Base-by-base conservation (phyloP, 2,888 invertebrate species). In the Sipunculus nudus region DNA sequence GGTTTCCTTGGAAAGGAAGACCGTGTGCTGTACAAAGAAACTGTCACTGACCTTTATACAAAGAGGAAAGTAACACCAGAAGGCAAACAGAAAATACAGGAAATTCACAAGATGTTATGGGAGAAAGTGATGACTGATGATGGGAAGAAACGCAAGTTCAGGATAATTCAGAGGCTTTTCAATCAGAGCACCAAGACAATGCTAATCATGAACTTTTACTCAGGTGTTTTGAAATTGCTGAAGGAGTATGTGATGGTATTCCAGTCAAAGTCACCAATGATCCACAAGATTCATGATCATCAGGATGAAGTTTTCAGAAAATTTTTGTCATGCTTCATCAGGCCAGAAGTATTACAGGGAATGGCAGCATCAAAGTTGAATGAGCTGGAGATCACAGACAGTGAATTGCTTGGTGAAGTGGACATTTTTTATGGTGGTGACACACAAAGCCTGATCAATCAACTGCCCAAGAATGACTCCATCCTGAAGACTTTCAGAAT, bases 1-100 rank as follows among this genome's bases (percentile, higher is more conserved):
- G 38, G 52, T 8, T 52, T 52, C 13, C 39, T 49, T 23, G 52
- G 35, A 10, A 35, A 35, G 16, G 35, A 35, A 13, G 35, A 35
- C 13, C 10, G 16, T 13, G 16, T 13, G 35, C 10, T 16, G 16
- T 35, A 35, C 13, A 10, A 13, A 35, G 35, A 10, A 13, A 10
- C 13, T 8, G 10, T 35, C 10, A 13, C 13, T 13, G 35, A 10
- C 10, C 10, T 35, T 13, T 35, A 35, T 35, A 10, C 10, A 10
- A 35, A 35, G 16, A 35, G 16, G 35, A 16, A 35, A 16, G 16
- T 35, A 16, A 35, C 10, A 13, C 10, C 10, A 35, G 16, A 35
- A 16, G 35, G 10, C 10, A 10, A 16, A 13, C 10, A 35, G 35
- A 35, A 16, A 35, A 35, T 35, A 35, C 35, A 16, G 16, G 35